Percentiles rank a stretch among this genome's conserved stretches.
Evolutionary conservation across 2,888 invertebrate genomes (phyloP).

Genomic region (Macrophya annulata): DNA sequence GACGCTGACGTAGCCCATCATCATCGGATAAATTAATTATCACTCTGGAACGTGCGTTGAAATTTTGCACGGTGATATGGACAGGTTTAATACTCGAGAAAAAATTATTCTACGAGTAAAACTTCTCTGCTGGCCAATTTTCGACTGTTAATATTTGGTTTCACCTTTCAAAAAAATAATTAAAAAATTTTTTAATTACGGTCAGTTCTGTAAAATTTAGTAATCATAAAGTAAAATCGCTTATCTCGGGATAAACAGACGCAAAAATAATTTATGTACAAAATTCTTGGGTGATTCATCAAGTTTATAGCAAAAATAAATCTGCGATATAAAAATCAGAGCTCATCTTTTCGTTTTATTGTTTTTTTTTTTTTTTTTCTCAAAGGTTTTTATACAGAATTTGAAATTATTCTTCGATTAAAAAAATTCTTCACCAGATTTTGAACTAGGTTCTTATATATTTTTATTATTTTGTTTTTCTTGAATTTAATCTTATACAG

Average conservation of each 20-base stretch:
- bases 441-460: too few species aligned
- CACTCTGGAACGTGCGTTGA: background rate
- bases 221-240: background rate
- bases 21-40: constrained; percentile 23
- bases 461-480: background rate
- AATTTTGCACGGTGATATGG: background rate
- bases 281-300: too few species aligned
- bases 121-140: background rate
- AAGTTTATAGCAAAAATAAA: background rate
- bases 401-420: too few species aligned
- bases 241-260: background rate
- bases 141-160: too few species aligned
- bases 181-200: background rate
- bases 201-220: background rate
- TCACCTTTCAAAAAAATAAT: background rate
- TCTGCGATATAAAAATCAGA: background rate
- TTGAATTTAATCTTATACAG: background rate
- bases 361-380: background rate
- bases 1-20: constrained; percentile 12
- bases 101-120: background rate
- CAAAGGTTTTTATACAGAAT: background rate
- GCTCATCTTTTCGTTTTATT: background rate
- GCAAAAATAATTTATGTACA: too few species aligned
- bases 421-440: too few species aligned
- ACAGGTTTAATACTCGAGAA: background rate